Conservation (phyloP, 2,113 vertebrate species). For the Naja naja region DNA sequence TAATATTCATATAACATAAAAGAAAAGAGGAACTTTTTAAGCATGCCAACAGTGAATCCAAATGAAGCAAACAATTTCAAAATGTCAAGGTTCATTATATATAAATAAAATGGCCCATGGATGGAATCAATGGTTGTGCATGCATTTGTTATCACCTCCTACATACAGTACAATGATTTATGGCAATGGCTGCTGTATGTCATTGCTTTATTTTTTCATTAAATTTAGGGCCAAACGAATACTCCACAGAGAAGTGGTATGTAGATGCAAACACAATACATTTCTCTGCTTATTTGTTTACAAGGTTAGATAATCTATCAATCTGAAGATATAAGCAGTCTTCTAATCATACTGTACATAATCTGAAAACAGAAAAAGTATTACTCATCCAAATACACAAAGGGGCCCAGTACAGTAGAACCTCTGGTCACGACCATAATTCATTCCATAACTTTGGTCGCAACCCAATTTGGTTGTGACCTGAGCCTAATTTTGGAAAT, state of each 20-base stretch:
- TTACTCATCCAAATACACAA: neutral
- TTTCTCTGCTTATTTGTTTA: neutral
- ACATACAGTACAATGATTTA: neutral
- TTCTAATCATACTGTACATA: neutral
- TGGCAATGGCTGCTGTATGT: neutral
- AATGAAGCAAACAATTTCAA: neutral
- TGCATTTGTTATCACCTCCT: neutral
- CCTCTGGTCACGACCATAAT: too few species aligned
- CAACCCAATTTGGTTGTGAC: too few species aligned
- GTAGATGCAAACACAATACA: neutral
- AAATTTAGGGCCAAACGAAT: neutral
- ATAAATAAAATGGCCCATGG: neutral
- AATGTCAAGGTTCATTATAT: neutral
- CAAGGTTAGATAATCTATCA: neutral
- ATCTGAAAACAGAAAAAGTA: neutral
- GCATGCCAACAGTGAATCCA: neutral
- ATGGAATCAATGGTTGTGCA: neutral
- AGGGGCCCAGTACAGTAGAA: neutral
- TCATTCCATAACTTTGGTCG: too few species aligned
- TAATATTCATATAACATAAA: neutral
- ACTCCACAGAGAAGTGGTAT: neutral
- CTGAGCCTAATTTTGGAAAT: too few species aligned
- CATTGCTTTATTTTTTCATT: neutral
- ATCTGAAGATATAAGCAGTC: neutral
- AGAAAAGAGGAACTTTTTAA: neutral